A percentile compares a stretch with the other conserved stretches of the same genome.
These are phyloP conservation scores for Eunapius fragilis DNA, from an alignment of 37 sponge, comb jelly and placozoan genomes.

Conservation along the genomic window DNA sequence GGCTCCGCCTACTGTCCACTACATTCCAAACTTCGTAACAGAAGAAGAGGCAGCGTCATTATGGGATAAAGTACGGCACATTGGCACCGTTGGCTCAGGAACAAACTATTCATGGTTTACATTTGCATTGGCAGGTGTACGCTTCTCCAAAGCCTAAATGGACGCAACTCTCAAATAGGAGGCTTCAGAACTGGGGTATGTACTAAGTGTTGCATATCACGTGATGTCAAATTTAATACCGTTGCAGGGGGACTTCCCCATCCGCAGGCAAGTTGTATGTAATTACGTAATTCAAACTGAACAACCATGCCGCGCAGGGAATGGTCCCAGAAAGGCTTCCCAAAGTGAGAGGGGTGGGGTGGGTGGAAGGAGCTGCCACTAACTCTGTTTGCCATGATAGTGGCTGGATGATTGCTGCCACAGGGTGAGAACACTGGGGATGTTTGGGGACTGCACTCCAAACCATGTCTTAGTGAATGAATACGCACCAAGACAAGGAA, in stretches of 20 bases:
- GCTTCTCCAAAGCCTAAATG: constrained; percentile 90
- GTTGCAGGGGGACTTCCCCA: constrained; percentile 74
- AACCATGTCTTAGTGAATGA: constrained; percentile 98
- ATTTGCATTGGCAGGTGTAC: constrained; percentile 71
- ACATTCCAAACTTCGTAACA: constrained; percentile 87
- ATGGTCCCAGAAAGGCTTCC: constrained; percentile 60
- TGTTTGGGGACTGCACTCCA: constrained; percentile 71
- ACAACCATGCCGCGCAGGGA: constrained; percentile 24
- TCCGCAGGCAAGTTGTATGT: constrained; percentile 37
- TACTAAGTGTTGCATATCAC: not conserved
- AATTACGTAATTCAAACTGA: not conserved
- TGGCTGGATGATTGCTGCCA: constrained; percentile 73
- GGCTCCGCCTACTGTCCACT: constrained; percentile 85
- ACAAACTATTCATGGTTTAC: not conserved
- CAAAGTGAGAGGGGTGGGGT: constrained; percentile 9
- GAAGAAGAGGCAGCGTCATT: constrained; percentile 70
- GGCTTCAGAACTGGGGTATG: constrained; percentile 97
- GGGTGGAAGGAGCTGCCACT: not conserved
- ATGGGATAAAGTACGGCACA: constrained; percentile 65
- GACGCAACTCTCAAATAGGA: constrained; percentile 83
- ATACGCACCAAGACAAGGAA: constrained; percentile 95
- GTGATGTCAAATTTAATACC: not conserved
- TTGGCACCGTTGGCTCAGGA: not conserved
- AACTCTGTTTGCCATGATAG: constrained; percentile 20
- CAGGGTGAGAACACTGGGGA: constrained; percentile 39